phyloP scores from a whole-genome alignment of 2,888 invertebrate genomes.

The Archips crataeganus region DNA sequence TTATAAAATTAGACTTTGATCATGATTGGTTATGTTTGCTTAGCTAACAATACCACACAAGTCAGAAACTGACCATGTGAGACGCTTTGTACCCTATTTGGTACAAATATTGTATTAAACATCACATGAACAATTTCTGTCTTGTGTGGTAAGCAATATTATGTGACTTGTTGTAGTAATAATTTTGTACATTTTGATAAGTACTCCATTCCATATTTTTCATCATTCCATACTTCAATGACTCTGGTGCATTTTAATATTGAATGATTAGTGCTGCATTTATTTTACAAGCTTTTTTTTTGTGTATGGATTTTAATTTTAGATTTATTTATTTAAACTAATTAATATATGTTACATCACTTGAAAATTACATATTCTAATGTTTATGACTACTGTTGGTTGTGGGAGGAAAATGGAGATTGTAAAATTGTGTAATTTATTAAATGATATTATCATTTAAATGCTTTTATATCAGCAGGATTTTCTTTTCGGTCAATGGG shows the following conservation, averaged over 20 bases:
- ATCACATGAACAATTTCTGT: too few species aligned
- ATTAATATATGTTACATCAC: not conserved
- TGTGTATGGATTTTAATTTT: conserved; percentile 16
- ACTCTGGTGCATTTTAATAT: not conserved
- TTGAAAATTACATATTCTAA: conserved; percentile 12
- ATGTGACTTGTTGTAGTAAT: not conserved
- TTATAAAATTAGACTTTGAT: not conserved
- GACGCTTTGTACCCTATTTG: too few species aligned
- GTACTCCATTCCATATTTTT: not conserved
- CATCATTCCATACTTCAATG: not conserved
- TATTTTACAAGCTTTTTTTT: not conserved
- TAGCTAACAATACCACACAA: too few species aligned
- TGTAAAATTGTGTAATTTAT: conserved; percentile 22
- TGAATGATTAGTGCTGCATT: conserved; percentile 6
- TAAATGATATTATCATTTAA: conserved; percentile 32
- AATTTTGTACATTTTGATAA: not conserved
- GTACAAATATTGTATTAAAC: too few species aligned
- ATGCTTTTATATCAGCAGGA: conserved; percentile 29
- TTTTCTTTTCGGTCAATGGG: conserved; percentile 59
- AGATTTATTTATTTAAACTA: conserved; percentile 14
- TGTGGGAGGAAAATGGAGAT: conserved; percentile 4
- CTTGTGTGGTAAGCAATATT: not conserved
- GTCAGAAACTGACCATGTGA: too few species aligned
- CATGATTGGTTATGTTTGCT: not conserved
- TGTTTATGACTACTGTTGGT: conserved; percentile 9